A percentile compares a stretch with the other conserved stretches of the same genome.
Conservation (phyloP, 2,113 vertebrate genomes). For the Fulmarus glacialis region DNA sequence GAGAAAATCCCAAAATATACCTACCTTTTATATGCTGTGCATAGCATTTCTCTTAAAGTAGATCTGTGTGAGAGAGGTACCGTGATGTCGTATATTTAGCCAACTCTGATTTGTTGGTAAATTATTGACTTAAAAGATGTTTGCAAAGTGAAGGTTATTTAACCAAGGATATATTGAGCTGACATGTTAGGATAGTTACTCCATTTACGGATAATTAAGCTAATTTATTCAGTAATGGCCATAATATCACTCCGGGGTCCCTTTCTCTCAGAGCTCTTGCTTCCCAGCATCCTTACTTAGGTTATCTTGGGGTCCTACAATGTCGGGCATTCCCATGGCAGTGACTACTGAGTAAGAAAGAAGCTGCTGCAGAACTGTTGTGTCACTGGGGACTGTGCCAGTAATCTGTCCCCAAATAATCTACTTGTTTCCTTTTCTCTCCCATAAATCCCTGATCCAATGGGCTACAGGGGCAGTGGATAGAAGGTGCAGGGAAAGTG, state of each 20-base stretch:
- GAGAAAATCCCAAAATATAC: not conserved
- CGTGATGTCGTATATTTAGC: not conserved
- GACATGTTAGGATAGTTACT: not conserved
- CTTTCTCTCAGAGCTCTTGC: not conserved
- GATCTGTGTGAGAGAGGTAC: not conserved
- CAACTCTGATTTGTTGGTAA: not conserved
- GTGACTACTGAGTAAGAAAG: not conserved
- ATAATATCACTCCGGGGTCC: not conserved
- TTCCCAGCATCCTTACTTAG: not conserved
- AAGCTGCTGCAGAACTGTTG: not conserved
- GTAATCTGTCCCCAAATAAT: not conserved
- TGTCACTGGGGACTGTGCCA: fast-evolving
- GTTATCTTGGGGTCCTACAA: not conserved
- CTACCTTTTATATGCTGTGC: not conserved
- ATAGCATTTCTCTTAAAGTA: not conserved
- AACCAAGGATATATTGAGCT: not conserved
- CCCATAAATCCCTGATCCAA: not conserved
- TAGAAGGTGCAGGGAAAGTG: not conserved
- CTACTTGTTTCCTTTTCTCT: not conserved
- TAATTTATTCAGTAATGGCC: not conserved
- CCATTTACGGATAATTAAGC: not conserved
- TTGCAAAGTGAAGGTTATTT: not conserved
- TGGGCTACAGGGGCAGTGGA: not conserved
- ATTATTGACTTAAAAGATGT: not conserved
- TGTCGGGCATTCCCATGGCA: fast-evolving